Conservation (phyloP, 64 coral and sea anemone genomes). For the Stylophora pistillata region DNA sequence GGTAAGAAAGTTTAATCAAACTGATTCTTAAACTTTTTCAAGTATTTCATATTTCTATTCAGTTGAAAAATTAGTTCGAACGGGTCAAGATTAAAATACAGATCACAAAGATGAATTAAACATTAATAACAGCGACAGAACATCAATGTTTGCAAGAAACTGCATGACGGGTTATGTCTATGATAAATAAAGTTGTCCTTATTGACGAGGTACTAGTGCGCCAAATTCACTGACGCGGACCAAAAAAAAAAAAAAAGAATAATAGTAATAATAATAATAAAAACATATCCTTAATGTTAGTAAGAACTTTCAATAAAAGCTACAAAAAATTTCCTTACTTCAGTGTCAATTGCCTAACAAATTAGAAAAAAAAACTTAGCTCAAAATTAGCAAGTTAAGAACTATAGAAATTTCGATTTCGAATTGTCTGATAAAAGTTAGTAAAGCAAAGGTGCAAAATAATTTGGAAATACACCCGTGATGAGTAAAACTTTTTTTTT, state of each 20-base stretch:
- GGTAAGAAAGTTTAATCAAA: not conserved
- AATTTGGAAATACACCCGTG: not conserved
- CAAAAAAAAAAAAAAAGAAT: no score
- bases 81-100: not conserved
- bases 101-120: not conserved
- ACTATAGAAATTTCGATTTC: no score
- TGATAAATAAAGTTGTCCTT: not conserved
- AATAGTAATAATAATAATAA: no score
- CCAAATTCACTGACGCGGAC: no score
- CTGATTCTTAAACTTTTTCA: not conserved
- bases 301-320: no score
- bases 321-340: no score
- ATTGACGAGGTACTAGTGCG: not conserved
- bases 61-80: not conserved
- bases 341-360: no score
- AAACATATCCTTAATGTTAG: no score
- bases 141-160: not conserved
- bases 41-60: not conserved
- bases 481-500: not conserved
- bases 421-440: not conserved
- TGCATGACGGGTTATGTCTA: not conserved
- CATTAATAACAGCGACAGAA: not conserved
- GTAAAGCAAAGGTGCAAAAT: not conserved
- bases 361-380: no score
- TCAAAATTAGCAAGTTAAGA: no score